Evolutionary conservation across 2,888 invertebrate genomes (phyloP).

Genomic region (Platycheirus albimanus): DNA sequence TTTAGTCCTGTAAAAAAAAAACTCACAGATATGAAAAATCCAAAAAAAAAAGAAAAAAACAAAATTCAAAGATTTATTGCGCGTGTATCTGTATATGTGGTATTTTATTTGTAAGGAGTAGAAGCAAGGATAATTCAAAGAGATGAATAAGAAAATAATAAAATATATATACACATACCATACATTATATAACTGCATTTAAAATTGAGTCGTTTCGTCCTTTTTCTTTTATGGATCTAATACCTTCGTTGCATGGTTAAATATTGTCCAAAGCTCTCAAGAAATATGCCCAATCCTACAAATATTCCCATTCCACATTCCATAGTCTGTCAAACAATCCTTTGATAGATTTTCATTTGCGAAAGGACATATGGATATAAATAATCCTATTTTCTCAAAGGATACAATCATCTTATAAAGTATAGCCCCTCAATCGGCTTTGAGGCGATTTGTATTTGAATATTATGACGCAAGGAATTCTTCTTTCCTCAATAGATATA

Average conservation of each 20-base stretch:
- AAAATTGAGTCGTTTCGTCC: conserved; percentile 40
- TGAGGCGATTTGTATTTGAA: conserved; percentile 29
- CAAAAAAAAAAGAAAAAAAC: conserved; percentile 8
- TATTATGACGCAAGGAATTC: conserved; percentile 22
- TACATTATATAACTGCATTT: conserved; percentile 70
- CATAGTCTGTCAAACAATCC: conserved; percentile 19
- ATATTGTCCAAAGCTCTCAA: conserved; percentile 28
- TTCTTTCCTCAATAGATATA: not conserved
- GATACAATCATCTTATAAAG: conserved; percentile 21
- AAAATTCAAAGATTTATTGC: conserved; percentile 44
- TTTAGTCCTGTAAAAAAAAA: conserved; percentile 50
- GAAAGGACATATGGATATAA: conserved; percentile 34
- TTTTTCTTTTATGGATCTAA: not conserved
- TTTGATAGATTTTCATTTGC: conserved; percentile 57
- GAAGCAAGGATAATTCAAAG: conserved; percentile 27
- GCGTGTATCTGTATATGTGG: conserved; percentile 1
- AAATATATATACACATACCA: conserved; percentile 48
- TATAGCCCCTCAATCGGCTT: conserved; percentile 19
- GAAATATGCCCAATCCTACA: conserved; percentile 2
- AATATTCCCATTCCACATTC: not conserved
- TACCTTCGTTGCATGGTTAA: conserved; percentile 10
- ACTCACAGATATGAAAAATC: not conserved
- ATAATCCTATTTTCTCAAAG: conserved; percentile 31
- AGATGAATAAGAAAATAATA: conserved; percentile 41
- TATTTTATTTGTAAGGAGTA: conserved; percentile 56